Percentiles rank a stretch among this genome's conserved stretches.
Evolutionary conservation across 1,140 invertebrate species (phyloP).

Genomic region (Drusus annulatus): DNA sequence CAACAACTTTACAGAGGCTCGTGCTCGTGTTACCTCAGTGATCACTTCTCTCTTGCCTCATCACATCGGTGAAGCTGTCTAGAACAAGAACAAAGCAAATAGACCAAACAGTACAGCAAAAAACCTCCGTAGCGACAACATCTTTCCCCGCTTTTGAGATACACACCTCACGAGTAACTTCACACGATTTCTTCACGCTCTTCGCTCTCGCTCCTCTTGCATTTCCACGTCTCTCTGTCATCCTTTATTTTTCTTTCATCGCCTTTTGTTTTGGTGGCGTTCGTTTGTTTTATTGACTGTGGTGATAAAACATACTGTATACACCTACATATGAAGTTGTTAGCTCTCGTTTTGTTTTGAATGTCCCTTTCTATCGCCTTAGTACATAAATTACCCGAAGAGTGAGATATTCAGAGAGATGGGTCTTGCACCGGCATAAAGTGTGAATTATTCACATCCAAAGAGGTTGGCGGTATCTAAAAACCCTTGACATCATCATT

Average conservation of each 20-base stretch:
- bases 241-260: conserved; percentile 20
- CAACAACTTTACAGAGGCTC: not conserved
- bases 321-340: conserved; percentile 37
- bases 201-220: conserved; percentile 38
- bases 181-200: conserved; percentile 56
- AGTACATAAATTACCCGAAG: no score
- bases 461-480: no score
- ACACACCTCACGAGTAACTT: conserved; percentile 50
- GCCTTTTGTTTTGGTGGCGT: conserved; percentile 44
- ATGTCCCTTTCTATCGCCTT: not conserved
- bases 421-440: no score
- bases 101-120: not conserved
- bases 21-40: not conserved
- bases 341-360: not conserved
- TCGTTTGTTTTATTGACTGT: conserved; percentile 40
- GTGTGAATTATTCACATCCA: no score
- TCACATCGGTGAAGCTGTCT: not conserved
- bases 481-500: no score
- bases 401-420: no score
- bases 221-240: not conserved
- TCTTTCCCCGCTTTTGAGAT: not conserved
- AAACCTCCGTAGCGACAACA: not conserved
- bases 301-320: conserved; percentile 38
- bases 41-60: not conserved
- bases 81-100: conserved; percentile 8